phyloP scores from a whole-genome alignment of 2,113 vertebrate genomes.

The Microtus pennsylvanicus region DNA sequence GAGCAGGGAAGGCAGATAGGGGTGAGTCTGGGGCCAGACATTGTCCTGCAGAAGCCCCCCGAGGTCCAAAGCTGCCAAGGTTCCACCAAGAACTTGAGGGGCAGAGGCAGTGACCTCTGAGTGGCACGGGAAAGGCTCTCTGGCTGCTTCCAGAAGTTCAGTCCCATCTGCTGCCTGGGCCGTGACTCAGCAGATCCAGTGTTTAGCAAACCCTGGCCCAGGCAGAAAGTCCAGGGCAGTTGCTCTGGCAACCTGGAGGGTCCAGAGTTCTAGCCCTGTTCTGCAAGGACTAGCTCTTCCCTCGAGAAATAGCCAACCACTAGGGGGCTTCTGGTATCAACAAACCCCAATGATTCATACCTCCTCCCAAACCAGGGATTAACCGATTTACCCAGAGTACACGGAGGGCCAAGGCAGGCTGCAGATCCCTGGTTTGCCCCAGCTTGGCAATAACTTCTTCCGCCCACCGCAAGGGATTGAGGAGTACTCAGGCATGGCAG shows the following conservation, averaged over 20 bases:
- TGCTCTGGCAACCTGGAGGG: no score
- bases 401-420: not conserved
- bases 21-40: fast-evolving
- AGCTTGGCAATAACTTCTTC: not conserved
- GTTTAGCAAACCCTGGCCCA: not conserved
- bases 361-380: not conserved
- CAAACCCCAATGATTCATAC: not conserved
- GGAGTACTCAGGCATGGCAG: not conserved
- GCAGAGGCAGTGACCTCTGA: not conserved
- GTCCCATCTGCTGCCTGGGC: not conserved
- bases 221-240: not conserved
- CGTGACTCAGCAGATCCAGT: not conserved
- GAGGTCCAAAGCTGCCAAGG: not conserved
- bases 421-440: not conserved
- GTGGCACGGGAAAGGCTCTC: not conserved
- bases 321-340: not conserved
- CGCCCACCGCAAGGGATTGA: not conserved
- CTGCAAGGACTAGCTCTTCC: not conserved
- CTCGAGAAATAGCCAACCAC: not conserved
- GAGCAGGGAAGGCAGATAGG: not conserved
- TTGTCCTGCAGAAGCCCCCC: not conserved
- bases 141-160: not conserved
- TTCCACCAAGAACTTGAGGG: not conserved
- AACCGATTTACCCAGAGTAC: not conserved
- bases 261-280: not conserved